Conservation (phyloP, 1,140 invertebrate species). For the Temnothorax curvispinosus region DNA sequence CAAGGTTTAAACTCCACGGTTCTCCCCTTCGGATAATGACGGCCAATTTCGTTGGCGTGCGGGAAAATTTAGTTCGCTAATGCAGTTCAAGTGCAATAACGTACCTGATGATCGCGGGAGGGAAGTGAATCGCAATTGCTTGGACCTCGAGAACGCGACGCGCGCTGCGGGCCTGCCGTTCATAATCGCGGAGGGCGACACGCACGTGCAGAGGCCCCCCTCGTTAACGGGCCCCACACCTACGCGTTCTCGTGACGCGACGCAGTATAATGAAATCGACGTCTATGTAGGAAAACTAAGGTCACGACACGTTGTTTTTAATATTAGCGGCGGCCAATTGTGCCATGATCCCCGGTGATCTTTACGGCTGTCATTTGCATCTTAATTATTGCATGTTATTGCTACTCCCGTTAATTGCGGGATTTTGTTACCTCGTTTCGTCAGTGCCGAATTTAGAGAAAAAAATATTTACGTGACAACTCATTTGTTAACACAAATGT, state of each 20-base stretch:
- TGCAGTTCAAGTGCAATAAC: slow-evolving; percentile 53
- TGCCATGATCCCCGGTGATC: neutral
- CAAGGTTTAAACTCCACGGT: neutral
- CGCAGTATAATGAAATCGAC: slow-evolving; percentile 49
- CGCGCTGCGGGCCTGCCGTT: neutral
- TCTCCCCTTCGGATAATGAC: neutral
- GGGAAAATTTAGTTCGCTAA: slow-evolving; percentile 40
- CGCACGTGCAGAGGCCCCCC: slow-evolving; percentile 22
- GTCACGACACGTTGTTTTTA: slow-evolving; percentile 26
- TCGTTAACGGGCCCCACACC: slow-evolving; percentile 17
- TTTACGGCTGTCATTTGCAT: neutral
- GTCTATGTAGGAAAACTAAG: slow-evolving; percentile 28
- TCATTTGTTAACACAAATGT: neutral
- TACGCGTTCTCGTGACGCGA: slow-evolving; percentile 11
- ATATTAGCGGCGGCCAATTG: slow-evolving; percentile 17
- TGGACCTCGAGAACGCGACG: slow-evolving; percentile 62
- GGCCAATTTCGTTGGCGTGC: slow-evolving; percentile 14
- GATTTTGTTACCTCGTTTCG: neutral
- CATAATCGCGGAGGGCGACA: slow-evolving; percentile 58
- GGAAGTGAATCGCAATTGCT: slow-evolving; percentile 65
- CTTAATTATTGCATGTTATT: slow-evolving; percentile 4
- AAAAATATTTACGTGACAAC: neutral
- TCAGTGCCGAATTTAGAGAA: neutral
- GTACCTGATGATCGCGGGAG: slow-evolving; percentile 20
- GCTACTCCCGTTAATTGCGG: neutral